These are phyloP conservation scores for Tryphoninae sp. DNA, from an alignment of 2,888 invertebrate species.

Conservation along the genomic window DNA sequence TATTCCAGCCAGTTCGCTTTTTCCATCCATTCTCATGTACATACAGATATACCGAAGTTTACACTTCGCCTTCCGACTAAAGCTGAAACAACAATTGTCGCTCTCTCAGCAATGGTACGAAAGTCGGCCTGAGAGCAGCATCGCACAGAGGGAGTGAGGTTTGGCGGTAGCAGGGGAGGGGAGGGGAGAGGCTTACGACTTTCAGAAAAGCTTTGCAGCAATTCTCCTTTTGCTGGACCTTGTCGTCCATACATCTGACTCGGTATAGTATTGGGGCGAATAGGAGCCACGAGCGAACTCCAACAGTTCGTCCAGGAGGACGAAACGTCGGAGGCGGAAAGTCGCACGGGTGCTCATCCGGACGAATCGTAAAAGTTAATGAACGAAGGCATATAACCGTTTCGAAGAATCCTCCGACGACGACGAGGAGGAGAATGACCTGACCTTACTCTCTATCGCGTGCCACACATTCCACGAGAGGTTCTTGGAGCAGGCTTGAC, in stretches of 20 bases:
- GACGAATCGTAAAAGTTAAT: slow-evolving; percentile 72
- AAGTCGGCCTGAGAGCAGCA: background rate
- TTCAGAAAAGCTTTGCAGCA: slow-evolving; percentile 39
- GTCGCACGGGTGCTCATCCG: slow-evolving; percentile 59
- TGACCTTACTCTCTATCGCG: slow-evolving; percentile 31
- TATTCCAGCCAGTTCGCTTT: slow-evolving; percentile 25
- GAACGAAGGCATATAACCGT: slow-evolving; percentile 71
- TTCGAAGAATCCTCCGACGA: slow-evolving; percentile 66
- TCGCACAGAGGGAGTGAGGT: background rate
- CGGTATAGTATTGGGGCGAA: slow-evolving; percentile 39
- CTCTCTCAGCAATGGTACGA: slow-evolving; percentile 27
- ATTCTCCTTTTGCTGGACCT: slow-evolving; percentile 34
- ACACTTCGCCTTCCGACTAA: slow-evolving; percentile 33
- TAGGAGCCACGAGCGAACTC: background rate
- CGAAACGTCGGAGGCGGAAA: slow-evolving; percentile 36
- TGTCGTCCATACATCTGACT: slow-evolving; percentile 8
- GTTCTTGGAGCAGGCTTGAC: slow-evolving; percentile 30
- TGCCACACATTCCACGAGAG: slow-evolving; percentile 35
- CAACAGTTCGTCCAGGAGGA: slow-evolving; percentile 10
- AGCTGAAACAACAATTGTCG: slow-evolving; percentile 65
- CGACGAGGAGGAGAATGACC: slow-evolving; percentile 25
- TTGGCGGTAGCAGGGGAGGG: background rate
- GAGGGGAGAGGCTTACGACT: slow-evolving; percentile 27
- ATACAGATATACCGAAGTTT: background rate
- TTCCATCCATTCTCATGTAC: slow-evolving; percentile 14